Base-by-base conservation (phyloP, 2,113 vertebrate genomes). In the Gymnogyps californianus region DNA sequence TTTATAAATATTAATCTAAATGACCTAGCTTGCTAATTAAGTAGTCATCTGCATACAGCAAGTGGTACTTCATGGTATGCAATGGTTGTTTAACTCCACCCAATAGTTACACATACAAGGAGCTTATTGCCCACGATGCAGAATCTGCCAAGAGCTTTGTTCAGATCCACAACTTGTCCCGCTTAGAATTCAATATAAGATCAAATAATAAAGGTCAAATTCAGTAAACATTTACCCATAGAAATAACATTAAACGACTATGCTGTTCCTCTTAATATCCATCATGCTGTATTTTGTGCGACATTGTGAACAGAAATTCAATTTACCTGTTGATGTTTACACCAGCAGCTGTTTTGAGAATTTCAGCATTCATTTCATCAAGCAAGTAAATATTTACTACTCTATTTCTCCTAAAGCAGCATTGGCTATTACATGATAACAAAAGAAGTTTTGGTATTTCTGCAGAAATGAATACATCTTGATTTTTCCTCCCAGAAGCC, bases 301-400 rank as follows among this genome's bases (percentile, higher is more conserved):
- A 91, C 47, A 64, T 11, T 76, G 42, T 54, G 40, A 79, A 64
- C 2, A 3, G 57, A 87, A 96, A 91, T 85, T 85, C 44, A 57
- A 20, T 96, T 91, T 89, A 89, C 84, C 52, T 93, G 47, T 83
- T 90, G 67, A 44, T 93, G 49, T 83, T 89, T 89, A 81, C 65
- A 89, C 21, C 52, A 82, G 61, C 40, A 89, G 61, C 44, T 61
- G 2, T 77, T 87, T 77, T 70, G 71, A 90, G 83, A 76, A 90
- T 90, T 90, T 83, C 82, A 66, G n/a, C 17, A 74, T 80, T 85
- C 28, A 70, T 80, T 91, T 70, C 7, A 90, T 86, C 42, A 87
- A 69, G 9, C 47, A 66, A 77, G 46, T 81, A 96, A 84, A 77
- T 89, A 88, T 90, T 95, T 77, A 42, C 49, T 70, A 47, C 31